These are phyloP conservation scores for Podarcis lilfordi DNA, from an alignment of 2,797 vertebrate species.

Conservation along the genomic window DNA sequence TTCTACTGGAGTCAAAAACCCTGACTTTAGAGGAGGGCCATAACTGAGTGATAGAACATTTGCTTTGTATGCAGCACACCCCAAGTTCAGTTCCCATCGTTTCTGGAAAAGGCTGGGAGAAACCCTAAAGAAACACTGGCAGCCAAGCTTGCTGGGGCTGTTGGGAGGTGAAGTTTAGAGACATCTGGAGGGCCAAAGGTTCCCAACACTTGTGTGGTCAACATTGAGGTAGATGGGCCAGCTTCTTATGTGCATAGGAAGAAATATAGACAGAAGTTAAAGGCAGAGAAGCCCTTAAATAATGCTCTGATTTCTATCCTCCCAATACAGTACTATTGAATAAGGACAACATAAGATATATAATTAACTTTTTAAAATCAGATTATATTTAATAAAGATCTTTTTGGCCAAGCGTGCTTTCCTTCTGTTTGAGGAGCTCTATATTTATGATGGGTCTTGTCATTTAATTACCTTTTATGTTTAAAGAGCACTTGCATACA, in stretches of 20 bases:
- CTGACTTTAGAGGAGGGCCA: too few relatives aligned
- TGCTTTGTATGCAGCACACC: too few relatives aligned
- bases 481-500: conserved; percentile 51
- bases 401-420: conserved; percentile 26
- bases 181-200: too few relatives aligned
- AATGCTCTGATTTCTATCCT: conserved; percentile 14
- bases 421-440: conserved; percentile 49
- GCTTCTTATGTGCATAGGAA: neutral
- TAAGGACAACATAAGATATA: neutral
- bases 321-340: conserved; percentile 14
- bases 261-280: conserved; percentile 41
- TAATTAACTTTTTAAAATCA: neutral
- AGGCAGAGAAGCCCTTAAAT: neutral
- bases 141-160: too few relatives aligned
- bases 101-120: too few relatives aligned
- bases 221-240: too few relatives aligned
- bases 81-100: too few relatives aligned
- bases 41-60: too few relatives aligned
- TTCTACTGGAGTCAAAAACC: conserved; percentile 35
- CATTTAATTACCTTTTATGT: conserved; percentile 53
- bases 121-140: too few relatives aligned
- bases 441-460: conserved; percentile 44
- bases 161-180: too few relatives aligned
- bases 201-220: too few relatives aligned
- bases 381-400: neutral